Evolutionary conservation across 2,113 vertebrate species (phyloP).

Genomic region (Gopherus flavomarginatus): DNA sequence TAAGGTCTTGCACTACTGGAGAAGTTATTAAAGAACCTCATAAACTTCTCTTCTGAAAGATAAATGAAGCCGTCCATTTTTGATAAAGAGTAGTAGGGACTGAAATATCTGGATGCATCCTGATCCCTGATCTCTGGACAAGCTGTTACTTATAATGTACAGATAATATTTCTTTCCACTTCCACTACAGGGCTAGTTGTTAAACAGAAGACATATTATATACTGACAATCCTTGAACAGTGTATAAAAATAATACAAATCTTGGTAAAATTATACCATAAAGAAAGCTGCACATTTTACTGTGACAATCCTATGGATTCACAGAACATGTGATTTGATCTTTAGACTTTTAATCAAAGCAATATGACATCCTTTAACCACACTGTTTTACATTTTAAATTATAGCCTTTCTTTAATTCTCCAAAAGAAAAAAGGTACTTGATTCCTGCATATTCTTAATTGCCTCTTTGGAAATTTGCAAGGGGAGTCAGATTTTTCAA

Average conservation of each 20-base stretch:
- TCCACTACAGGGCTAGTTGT: not conserved
- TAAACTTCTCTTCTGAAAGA: slow-evolving; percentile 71
- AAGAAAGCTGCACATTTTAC: not conserved
- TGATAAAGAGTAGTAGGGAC: slow-evolving; percentile 25
- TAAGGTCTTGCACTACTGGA: slow-evolving; percentile 54
- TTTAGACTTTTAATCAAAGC: slow-evolving; percentile 50
- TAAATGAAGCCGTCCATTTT: slow-evolving; percentile 64
- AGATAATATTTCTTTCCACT: slow-evolving; percentile 62
- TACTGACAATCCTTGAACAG: slow-evolving; percentile 15
- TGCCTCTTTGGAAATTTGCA: slow-evolving; percentile 50
- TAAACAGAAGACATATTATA: slow-evolving; percentile 31
- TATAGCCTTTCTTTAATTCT: slow-evolving; percentile 11
- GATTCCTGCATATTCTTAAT: slow-evolving; percentile 10
- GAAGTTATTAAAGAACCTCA: slow-evolving; percentile 72
- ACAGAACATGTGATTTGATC: slow-evolving; percentile 3
- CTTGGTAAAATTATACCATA: slow-evolving; percentile 12
- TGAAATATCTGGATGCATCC: slow-evolving; percentile 64
- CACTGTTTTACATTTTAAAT: slow-evolving; percentile 35
- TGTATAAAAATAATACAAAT: slow-evolving; percentile 47
- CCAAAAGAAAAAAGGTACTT: not conserved
- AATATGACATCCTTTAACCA: slow-evolving; percentile 18
- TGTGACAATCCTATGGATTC: not conserved
- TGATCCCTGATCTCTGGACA: slow-evolving; percentile 63
- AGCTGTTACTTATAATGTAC: slow-evolving; percentile 56
- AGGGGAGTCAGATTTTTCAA: slow-evolving; percentile 18